phyloP scores from a whole-genome alignment of 2,113 vertebrate genomes.

The Tragulus kanchil region DNA sequence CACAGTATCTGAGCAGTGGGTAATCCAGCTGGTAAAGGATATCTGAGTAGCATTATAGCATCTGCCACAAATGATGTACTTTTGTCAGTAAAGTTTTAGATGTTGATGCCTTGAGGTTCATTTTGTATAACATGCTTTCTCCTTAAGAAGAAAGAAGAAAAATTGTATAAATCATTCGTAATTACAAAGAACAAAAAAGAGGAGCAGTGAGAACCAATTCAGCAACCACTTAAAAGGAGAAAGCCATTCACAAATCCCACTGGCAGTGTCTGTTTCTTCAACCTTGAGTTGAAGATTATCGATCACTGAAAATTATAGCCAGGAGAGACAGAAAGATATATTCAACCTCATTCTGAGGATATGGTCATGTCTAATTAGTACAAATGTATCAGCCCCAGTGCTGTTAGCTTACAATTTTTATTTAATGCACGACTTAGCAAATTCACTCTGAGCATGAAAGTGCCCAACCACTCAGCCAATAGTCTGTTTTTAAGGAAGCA shows the following conservation, averaged over 20 bases:
- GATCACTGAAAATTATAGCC: conserved; percentile 12
- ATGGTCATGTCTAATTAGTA: not conserved
- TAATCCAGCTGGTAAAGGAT: not conserved
- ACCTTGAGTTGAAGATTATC: not conserved
- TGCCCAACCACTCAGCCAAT: not conserved
- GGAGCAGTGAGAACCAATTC: not conserved
- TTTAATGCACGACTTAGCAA: conserved; percentile 13
- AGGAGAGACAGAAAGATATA: not conserved
- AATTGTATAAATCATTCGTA: not conserved
- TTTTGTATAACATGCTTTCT: not conserved
- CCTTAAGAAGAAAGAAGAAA: not conserved
- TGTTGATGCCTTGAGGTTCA: not conserved
- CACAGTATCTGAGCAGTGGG: not conserved
- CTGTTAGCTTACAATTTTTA: conserved; percentile 31
- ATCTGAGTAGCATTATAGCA: not conserved
- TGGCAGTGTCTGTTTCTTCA: conserved; percentile 14
- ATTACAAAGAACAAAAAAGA: not conserved
- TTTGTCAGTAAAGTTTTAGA: not conserved
- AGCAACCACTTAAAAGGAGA: not conserved
- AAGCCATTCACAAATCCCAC: not conserved
- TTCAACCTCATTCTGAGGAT: not conserved
- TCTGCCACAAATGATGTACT: not conserved
- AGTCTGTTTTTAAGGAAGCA: not conserved
- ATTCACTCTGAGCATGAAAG: not conserved
- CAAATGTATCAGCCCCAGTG: not conserved